Base-by-base conservation (phyloP, 2,113 vertebrate genomes). In the Passer domesticus region DNA sequence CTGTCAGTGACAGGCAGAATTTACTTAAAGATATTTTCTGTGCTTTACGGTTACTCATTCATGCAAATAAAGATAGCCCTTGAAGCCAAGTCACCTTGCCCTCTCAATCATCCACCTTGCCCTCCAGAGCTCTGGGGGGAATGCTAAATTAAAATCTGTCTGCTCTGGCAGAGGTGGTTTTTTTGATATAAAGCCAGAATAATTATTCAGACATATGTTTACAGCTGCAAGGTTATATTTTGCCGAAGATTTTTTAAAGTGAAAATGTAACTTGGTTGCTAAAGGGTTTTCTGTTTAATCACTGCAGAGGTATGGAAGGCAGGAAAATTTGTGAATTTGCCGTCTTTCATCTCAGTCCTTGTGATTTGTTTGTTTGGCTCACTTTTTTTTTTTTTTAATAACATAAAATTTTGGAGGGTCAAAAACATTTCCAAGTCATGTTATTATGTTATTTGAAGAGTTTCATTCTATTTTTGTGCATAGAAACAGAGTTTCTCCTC, bases 21-120 rank as follows among this genome's bases (percentile, higher is more conserved):
- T 98, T 98, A 98, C 98, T 98, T 98, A 98, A 98, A 98, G 97
- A 98, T 98, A 97, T 98, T 98, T 97, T 97, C 94, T 97, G 95
- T 96, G 97, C 98, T 98, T 98, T 97, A 97, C 97, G 85, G 98
- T 98, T 98, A 98, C 92, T 98, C 98, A 97, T 98, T 98, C 98
- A 98, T 98, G 98, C 98, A 98, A 98, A 98, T 98, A 98, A 98
- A 97, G 97, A 97, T 95, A 98, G 97, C 97, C 98, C 98, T 98
- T 97, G 97, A 97, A 98, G 98, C 97, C 97, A 97, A 97, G 96
- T 97, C 97, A 98, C 97, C 97, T 97, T 98, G 98, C 98, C 98
- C 97, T 98, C 95, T 97, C 97, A 97, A 97, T 97, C 97, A 96
- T 97, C 97, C 97, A 97, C 97, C 97, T 98, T 98, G 97, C 98